Evolutionary conservation across 2,797 vertebrate genomes (phyloP).

Genomic region (Hapalemur alaotrensis): DNA sequence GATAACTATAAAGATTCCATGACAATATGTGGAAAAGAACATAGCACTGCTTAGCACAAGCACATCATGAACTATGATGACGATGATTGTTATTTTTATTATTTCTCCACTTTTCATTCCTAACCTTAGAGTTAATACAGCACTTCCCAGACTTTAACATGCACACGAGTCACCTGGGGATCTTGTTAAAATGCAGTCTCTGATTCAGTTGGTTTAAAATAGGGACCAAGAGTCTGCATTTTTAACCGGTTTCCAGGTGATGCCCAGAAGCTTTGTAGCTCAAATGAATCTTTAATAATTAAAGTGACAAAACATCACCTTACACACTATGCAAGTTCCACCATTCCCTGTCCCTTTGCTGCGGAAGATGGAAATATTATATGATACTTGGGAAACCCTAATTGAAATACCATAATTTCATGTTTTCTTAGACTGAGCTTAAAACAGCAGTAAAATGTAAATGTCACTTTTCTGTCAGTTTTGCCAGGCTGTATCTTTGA

Average conservation of each 20-base stretch:
- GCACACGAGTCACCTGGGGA: fast-evolving
- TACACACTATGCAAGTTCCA: neutral
- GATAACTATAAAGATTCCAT: neutral
- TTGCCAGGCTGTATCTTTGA: conserved; percentile 85
- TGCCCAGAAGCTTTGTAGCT: neutral
- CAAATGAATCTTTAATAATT: neutral
- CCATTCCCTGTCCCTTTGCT: conserved; percentile 37
- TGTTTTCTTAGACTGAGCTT: conserved; percentile 89
- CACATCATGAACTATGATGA: fast-evolving
- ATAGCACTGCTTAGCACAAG: fast-evolving
- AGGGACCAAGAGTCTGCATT: neutral
- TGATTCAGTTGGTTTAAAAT: neutral
- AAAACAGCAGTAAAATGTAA: conserved; percentile 75
- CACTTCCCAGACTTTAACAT: neutral
- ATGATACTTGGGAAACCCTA: conserved; percentile 83
- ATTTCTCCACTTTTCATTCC: neutral
- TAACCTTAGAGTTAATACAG: neutral
- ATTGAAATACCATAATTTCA: conserved; percentile 87
- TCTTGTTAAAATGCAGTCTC: neutral
- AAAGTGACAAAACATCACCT: neutral
- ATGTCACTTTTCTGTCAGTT: conserved; percentile 83
- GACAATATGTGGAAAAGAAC: neutral
- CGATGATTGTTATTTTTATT: neutral
- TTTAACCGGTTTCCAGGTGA: neutral
- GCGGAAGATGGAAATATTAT: conserved; percentile 69